Percentiles rank a stretch among this genome's conserved stretches.
These are phyloP conservation scores for Pungitius pungitius DNA, from an alignment of 2,113 vertebrate species.

Conservation along the genomic window DNA sequence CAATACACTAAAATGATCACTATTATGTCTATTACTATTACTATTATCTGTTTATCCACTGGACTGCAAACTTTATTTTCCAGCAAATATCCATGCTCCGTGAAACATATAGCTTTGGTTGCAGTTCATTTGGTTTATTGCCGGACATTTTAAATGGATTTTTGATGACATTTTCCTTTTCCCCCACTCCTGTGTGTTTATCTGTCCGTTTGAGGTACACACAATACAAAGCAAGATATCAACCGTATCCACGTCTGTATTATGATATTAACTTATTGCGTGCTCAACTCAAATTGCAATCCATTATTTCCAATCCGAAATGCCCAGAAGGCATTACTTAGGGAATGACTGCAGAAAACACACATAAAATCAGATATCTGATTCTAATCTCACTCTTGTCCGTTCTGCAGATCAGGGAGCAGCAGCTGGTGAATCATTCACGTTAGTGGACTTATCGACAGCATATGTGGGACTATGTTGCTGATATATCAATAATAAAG, in stretches of 20 bases:
- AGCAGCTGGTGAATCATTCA: slow-evolving; percentile 37
- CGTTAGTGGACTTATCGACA: slow-evolving; percentile 17
- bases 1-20: neutral
- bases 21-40: too few species aligned
- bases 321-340: slow-evolving; percentile 17
- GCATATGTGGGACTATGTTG: slow-evolving; percentile 38
- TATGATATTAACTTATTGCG: neutral
- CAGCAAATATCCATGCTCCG: neutral
- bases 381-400: slow-evolving; percentile 14
- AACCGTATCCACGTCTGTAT: neutral
- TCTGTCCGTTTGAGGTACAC: slow-evolving; percentile 22
- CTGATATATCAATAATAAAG: slow-evolving; percentile 5
- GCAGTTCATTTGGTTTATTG: neutral
- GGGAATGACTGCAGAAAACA: neutral
- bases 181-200: neutral
- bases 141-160: neutral
- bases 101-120: neutral
- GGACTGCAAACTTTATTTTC: neutral
- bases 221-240: neutral
- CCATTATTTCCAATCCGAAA: neutral
- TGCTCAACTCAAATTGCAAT: neutral
- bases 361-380: slow-evolving; percentile 21
- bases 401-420: slow-evolving; percentile 25
- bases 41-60: neutral
- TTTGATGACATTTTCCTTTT: neutral